Evolutionary conservation across 2,797 vertebrate genomes (phyloP).

Genomic region (Taeniopygia guttata): DNA sequence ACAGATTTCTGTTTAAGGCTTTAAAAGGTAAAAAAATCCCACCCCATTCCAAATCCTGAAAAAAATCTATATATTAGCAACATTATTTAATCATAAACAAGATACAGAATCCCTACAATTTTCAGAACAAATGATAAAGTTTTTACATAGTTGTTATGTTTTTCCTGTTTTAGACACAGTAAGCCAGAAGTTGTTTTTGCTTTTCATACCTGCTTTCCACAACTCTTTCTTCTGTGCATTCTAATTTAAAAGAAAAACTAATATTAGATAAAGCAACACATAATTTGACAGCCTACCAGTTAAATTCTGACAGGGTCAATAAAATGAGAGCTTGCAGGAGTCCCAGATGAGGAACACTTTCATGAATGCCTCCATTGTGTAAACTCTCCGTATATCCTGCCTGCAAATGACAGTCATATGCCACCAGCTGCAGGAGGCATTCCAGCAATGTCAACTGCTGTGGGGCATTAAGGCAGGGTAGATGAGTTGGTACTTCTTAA

Average conservation of each 20-base stretch:
- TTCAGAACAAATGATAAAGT: background rate
- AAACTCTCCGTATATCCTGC: conserved; percentile 61
- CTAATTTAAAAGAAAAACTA: conserved; percentile 63
- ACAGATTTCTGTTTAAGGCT: background rate
- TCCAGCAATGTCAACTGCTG: conserved; percentile 69
- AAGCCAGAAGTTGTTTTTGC: background rate
- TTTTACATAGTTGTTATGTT: background rate
- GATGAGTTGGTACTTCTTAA: conserved; percentile 71
- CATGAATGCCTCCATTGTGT: conserved; percentile 64
- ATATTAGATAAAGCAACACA: conserved; percentile 64
- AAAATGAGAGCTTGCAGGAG: conserved; percentile 66
- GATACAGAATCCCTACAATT: background rate
- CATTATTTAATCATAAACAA: background rate
- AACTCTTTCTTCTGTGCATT: background rate
- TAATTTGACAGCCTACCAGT: conserved; percentile 62
- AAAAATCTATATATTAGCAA: background rate
- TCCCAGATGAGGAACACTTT: conserved; percentile 60
- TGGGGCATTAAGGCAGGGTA: conserved; percentile 62
- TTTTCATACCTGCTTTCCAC: conserved; percentile 20
- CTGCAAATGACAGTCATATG: conserved; percentile 75
- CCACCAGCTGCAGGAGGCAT: conserved; percentile 76
- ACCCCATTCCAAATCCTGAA: background rate
- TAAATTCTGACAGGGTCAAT: conserved; percentile 70
- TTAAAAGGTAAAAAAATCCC: background rate
- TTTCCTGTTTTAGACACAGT: background rate